A percentile compares a stretch with the other conserved stretches of the same genome.
Evolutionary conservation across 1,140 invertebrate species (phyloP).

Genomic region (Euglossa dilemma): DNA sequence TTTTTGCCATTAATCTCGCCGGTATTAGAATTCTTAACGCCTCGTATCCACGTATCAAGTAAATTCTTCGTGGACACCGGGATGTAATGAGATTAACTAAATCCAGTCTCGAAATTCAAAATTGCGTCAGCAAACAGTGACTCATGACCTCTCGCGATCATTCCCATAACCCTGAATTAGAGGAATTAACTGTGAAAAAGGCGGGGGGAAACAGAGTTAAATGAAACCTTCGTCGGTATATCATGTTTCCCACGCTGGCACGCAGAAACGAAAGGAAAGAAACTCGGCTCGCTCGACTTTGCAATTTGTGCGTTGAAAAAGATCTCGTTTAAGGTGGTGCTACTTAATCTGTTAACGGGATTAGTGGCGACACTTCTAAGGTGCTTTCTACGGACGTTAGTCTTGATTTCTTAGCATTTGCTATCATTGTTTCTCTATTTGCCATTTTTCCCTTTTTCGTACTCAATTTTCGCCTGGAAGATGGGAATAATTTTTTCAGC

Average conservation of each 20-base stretch:
- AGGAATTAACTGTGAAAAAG: slow-evolving; percentile 65
- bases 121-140: slow-evolving; percentile 48
- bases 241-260: slow-evolving; percentile 59
- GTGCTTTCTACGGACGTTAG: not conserved
- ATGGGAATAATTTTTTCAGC: too few relatives aligned
- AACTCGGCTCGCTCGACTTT: slow-evolving; percentile 16
- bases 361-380: slow-evolving; percentile 3
- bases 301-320: not conserved
- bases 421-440: not conserved
- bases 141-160: slow-evolving; percentile 51
- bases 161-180: slow-evolving; percentile 75
- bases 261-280: slow-evolving; percentile 24
- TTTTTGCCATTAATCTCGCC: not conserved
- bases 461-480: too few relatives aligned
- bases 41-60: not conserved
- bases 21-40: not conserved
- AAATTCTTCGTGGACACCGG: not conserved
- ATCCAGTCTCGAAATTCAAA: slow-evolving; percentile 28
- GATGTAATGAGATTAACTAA: slow-evolving; percentile 3
- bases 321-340: not conserved
- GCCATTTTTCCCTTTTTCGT: too few relatives aligned
- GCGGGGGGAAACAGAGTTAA: slow-evolving; percentile 56
- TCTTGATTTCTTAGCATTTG: too few relatives aligned
- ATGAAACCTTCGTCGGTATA: slow-evolving; percentile 61
- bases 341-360: not conserved